Percentiles rank a stretch among this genome's conserved stretches.
These are phyloP conservation scores for Bombus waltoni DNA, from an alignment of 1,140 invertebrate species.

Conservation along the genomic window DNA sequence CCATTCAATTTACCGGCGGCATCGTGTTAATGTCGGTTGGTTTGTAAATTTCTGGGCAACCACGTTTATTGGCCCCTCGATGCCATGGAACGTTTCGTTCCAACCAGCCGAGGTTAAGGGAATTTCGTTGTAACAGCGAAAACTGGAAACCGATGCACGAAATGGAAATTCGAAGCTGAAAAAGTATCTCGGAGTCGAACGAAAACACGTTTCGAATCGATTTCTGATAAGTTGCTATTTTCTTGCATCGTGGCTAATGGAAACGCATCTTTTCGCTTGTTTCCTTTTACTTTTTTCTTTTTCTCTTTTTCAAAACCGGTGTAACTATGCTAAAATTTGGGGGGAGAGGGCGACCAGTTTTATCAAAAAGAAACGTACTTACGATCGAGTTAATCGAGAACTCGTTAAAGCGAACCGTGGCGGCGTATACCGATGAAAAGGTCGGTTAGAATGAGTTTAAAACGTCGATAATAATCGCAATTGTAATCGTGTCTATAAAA, in stretches of 20 bases:
- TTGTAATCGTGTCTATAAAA: not conserved
- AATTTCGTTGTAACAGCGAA: not conserved
- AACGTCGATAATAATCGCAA: too few species aligned
- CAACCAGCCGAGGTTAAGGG: too few species aligned
- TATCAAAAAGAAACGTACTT: not conserved
- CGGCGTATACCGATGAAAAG: not conserved
- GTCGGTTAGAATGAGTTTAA: not conserved
- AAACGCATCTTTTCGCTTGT: too few species aligned
- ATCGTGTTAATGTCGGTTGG: not conserved
- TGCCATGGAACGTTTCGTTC: not conserved
- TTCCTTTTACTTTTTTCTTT: too few species aligned
- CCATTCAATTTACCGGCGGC: not conserved
- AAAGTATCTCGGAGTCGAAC: not conserved
- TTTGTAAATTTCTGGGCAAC: not conserved
- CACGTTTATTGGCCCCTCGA: not conserved
- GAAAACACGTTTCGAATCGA: not conserved
- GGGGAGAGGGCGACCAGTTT: not conserved
- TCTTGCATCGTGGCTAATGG: too few species aligned
- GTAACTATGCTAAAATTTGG: fast-evolving
- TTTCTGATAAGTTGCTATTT: not conserved
- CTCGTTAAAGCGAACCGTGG: too few species aligned
- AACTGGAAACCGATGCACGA: not conserved
- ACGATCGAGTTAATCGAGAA: not conserved
- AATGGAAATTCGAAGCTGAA: not conserved
- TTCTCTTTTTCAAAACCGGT: too few species aligned